Conservation (phyloP, 2,888 invertebrate species). For the Odontomyia ornata region DNA sequence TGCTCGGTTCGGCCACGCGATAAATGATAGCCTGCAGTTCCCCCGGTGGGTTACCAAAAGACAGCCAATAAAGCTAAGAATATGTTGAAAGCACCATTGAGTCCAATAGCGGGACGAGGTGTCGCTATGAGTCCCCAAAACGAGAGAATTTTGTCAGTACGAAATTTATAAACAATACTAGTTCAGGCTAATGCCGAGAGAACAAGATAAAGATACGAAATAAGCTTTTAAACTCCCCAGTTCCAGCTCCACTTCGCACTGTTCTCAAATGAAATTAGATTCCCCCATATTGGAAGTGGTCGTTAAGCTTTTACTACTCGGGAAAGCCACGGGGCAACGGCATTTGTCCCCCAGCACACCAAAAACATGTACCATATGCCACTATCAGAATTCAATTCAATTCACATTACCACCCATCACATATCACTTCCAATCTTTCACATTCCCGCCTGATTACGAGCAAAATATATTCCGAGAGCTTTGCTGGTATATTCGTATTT, state of each 20-base stretch:
- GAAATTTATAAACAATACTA: no score
- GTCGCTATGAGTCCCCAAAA: neutral
- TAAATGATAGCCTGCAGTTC: slow-evolving; percentile 13
- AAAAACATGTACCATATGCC: neutral
- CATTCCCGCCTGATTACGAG: neutral
- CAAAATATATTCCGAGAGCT: slow-evolving; percentile 5
- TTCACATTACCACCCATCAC: neutral
- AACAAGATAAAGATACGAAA: neutral
- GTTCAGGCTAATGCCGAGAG: neutral
- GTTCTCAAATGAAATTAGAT: neutral
- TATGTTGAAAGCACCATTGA: no score
- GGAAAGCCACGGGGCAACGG: neutral
- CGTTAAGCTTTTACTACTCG: neutral
- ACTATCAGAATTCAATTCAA: neutral
- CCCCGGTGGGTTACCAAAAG: slow-evolving; percentile 14
- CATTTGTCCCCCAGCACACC: neutral
- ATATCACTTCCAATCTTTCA: neutral
- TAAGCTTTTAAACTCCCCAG: neutral
- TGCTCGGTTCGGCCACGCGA: slow-evolving; percentile 9
- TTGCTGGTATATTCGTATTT: neutral
- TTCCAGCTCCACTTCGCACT: neutral
- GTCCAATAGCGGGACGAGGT: neutral
- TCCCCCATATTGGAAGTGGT: neutral
- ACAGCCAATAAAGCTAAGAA: slow-evolving; percentile 30
- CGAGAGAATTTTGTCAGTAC: neutral